phyloP scores from a whole-genome alignment of 2,113 vertebrate species.

The Prinia subflava region DNA sequence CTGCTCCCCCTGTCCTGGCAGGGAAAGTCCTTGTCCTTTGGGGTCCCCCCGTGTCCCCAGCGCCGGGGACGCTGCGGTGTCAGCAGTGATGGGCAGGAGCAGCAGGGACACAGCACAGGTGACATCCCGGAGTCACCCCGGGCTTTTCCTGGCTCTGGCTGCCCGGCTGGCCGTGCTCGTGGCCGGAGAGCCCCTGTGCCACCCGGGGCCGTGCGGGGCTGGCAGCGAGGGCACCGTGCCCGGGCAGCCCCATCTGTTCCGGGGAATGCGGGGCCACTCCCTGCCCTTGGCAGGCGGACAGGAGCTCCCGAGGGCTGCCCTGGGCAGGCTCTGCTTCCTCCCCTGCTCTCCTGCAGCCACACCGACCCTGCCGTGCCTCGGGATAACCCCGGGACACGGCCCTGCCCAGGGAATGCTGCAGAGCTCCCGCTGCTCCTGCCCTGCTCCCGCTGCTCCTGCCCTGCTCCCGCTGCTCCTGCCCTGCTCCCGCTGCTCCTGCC shows the following conservation, averaged over 20 bases:
- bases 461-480: background rate
- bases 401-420: background rate
- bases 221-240: conserved; percentile 21
- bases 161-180: background rate
- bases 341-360: background rate
- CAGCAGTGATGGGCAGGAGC: background rate
- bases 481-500: background rate
- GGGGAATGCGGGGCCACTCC: background rate
- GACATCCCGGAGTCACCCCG: background rate
- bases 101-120: background rate
- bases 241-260: conserved; percentile 52
- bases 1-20: background rate
- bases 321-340: background rate
- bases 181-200: background rate
- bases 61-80: background rate
- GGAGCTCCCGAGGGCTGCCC: background rate
- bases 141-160: background rate
- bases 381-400: background rate
- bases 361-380: background rate
- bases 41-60: background rate
- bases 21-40: background rate
- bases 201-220: background rate
- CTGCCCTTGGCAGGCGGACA: background rate
- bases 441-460: too few relatives aligned
- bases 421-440: background rate